These are phyloP conservation scores for Trissoscelio sp. DNA, from an alignment of 2,888 invertebrate species.

Conservation along the genomic window DNA sequence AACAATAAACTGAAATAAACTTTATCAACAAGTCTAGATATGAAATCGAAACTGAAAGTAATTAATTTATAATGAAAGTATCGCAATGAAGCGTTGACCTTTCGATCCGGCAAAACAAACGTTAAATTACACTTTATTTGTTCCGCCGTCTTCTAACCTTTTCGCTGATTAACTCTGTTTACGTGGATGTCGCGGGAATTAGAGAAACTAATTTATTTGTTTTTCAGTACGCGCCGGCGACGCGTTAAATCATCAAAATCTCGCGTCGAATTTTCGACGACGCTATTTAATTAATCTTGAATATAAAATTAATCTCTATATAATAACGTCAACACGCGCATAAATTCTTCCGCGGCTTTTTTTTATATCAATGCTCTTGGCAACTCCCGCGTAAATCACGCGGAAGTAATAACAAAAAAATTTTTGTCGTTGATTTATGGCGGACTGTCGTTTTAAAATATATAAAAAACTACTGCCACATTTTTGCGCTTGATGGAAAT, in stretches of 20 bases:
- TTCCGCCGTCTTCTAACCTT: constrained; percentile 72
- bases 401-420: neutral
- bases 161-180: constrained; percentile 75
- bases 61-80: no score
- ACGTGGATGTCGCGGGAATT: constrained; percentile 70
- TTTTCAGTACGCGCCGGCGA: constrained; percentile 62
- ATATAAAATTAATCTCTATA: constrained; percentile 49
- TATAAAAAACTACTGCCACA: no score
- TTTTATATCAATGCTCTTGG: neutral
- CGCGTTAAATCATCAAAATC: constrained; percentile 49
- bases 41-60: no score
- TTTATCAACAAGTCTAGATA: no score
- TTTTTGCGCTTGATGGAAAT: no score
- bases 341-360: constrained; percentile 22
- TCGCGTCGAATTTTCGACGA: constrained; percentile 22
- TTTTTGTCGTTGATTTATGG: constrained; percentile 1
- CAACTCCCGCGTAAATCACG: neutral
- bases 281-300: constrained; percentile 44
- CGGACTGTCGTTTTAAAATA: neutral
- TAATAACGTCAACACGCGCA: constrained; percentile 45
- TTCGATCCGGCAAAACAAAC: constrained; percentile 25
- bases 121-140: constrained; percentile 68
- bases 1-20: no score
- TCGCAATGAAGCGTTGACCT: no score
- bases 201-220: constrained; percentile 72